These are phyloP conservation scores for Tupaia chinensis DNA, from an alignment of 2,113 vertebrate species.

Conservation along the genomic window DNA sequence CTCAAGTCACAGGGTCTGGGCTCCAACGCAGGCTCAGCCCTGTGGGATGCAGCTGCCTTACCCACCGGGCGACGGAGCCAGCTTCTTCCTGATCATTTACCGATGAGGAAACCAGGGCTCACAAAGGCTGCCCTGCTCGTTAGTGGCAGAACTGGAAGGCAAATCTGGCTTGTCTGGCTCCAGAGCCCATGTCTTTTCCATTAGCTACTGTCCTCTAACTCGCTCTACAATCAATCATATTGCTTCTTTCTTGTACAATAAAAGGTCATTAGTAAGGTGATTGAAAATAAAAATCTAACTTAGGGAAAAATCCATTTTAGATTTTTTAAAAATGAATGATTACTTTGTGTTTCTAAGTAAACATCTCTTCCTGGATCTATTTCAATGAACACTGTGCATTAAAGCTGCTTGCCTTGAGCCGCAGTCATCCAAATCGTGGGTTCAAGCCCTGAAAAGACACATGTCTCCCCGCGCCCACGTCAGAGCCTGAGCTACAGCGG, in stretches of 20 bases:
- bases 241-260: slow-evolving; percentile 6
- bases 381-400: slow-evolving; percentile 25
- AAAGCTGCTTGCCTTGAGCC: slow-evolving; percentile 5
- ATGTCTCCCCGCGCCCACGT: background rate
- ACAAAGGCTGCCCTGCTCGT: background rate
- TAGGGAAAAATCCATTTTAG: slow-evolving; percentile 55
- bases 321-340: slow-evolving; percentile 27
- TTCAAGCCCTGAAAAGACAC: slow-evolving; percentile 20
- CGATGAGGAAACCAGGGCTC: background rate
- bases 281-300: slow-evolving; percentile 49
- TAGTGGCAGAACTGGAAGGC: background rate
- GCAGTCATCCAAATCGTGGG: background rate
- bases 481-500: background rate
- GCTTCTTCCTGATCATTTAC: background rate
- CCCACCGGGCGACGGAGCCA: no score
- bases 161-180: background rate
- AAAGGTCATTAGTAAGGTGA: slow-evolving; percentile 15
- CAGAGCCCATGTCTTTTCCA: background rate
- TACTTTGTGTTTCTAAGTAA: slow-evolving; percentile 54
- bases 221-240: background rate
- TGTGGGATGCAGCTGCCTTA: no score
- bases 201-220: background rate
- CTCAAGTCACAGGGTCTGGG: no score
- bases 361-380: background rate
- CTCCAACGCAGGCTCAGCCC: no score